Base-by-base conservation (phyloP, 2,113 vertebrate genomes). In the Apaloderma vittatum region DNA sequence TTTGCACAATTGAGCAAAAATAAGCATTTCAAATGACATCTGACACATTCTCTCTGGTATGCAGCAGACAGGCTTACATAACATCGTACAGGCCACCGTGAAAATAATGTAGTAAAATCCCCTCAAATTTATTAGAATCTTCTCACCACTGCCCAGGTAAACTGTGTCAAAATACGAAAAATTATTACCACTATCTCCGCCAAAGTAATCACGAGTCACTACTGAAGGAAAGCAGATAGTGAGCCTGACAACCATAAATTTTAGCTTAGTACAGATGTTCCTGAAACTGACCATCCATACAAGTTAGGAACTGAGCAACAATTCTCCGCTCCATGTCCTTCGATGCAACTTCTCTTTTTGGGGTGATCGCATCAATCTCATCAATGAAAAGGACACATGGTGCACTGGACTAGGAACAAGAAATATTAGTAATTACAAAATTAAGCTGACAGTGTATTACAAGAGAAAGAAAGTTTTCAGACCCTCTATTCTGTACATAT, bases 241-340 rank as follows among this genome's bases (percentile, higher is more conserved):
- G 8, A 86, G 37, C 11, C 22, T 67, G 46, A 32, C 15, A 70
- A 76, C 24, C n/a, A 83, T 6, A 37, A 65, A 74, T 22, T 8
- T 80, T 55, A 21, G 34, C 6, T 80, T 43, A 55, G 67, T 66
- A 92, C n/a, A 86, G 40, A 15, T n/a, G 20, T 24, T 84, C 23
- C 54, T 21, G 40, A 90, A 75, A 97, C 98, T 91, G 76, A 99
- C 99, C 99, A 17, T 99, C 99, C 99, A 99, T 99, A 95, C 99
- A 99, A 79, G 99, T 99, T 9, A 99, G 98, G 67, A 99, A 98
- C 97, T 99, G 99, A 66, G 99, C 99, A 23, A 99, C 99, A 32
- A 99, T 99, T 93, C 99, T 99, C 49, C 99, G 97, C 97, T 99
- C 99, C 99, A 99, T 99, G 97, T 99, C 99, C 97, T 99, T 99